Percentiles rank a stretch among this genome's conserved stretches.
phyloP scores from a whole-genome alignment of 2,797 vertebrate genomes.

The Danio albolineatus region DNA sequence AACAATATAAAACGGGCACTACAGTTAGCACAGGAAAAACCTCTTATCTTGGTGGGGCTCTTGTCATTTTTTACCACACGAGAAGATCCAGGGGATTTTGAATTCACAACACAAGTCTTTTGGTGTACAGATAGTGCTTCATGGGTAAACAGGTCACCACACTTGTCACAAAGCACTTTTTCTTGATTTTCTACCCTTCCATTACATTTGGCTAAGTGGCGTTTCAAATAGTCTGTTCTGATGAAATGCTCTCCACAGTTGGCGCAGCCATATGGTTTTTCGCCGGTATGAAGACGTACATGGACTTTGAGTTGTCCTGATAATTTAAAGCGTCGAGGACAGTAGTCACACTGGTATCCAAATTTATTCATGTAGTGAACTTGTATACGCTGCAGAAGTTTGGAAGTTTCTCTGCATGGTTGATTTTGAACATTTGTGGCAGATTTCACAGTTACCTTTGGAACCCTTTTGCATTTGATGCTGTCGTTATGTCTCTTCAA shows the following conservation, averaged over 20 bases:
- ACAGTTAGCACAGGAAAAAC: constrained; percentile 82
- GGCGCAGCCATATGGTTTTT: constrained; percentile 77
- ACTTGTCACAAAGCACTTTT: constrained; percentile 71
- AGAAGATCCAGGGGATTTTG: constrained; percentile 49
- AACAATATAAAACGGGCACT: constrained; percentile 79
- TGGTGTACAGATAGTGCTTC: constrained; percentile 68
- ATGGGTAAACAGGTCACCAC: constrained; percentile 71
- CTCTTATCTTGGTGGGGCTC: constrained; percentile 64
- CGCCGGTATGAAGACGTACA: constrained; percentile 79
- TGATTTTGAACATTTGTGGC: constrained; percentile 42
- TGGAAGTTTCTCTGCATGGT: constrained; percentile 57
- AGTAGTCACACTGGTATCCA: constrained; percentile 74
- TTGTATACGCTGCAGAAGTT: constrained; percentile 69
- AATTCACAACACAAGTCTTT: constrained; percentile 59
- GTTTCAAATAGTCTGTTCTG: constrained; percentile 78
- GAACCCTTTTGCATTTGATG: constrained; percentile 64
- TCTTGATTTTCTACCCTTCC: constrained; percentile 46
- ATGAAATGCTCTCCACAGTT: constrained; percentile 79
- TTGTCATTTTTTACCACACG: constrained; percentile 31
- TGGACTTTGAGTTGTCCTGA: constrained; percentile 70
- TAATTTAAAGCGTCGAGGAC: constrained; percentile 75
- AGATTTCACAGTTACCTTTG: constrained; percentile 29
- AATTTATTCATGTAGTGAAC: constrained; percentile 69
- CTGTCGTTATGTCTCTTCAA: constrained; percentile 68
- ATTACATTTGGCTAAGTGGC: constrained; percentile 75